Evolutionary conservation across 2,888 invertebrate genomes (phyloP), one percentile per base, ranked within the genome.

Genomic region (Leptura quadrifasciata): DNA sequence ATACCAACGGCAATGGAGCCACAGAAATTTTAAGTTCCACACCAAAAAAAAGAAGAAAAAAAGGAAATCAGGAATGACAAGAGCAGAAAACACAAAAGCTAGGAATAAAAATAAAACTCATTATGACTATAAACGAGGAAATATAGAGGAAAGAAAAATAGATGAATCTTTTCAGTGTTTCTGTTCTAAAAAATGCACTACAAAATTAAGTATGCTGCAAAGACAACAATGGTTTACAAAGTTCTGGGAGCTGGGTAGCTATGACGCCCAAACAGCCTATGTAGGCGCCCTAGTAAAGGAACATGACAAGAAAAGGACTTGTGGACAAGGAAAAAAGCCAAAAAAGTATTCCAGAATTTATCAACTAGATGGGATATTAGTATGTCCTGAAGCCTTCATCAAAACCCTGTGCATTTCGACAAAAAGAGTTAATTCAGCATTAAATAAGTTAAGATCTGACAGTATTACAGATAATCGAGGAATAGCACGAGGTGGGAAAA

Each of bases 201-300:
- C 68, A 61, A 69, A 35, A 68, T 68, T 61, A 61, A 68, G 31
- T 39, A 52, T 52, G 47, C 55, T 35, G 27, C 57, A 57, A 21
- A 47, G 47, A n/a, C 47, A 47, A 47, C 47, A 47, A 47, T 47
- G n/a, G n/a, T 57, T 68, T 61, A 68, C 35, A 75, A 75, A 75
- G 57, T 71, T 55, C 24, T 75, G 75, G 70, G 70, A 75, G 57
- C 57, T 75, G 9, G 70, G 70, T 75, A 71, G 70, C 52, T 75
- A 70, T 63, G 63, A 75, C 31, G 64, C 75, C 5, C 75, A 75
- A 64, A 75, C 65, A 70, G 58, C 70, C n/a, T 75, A 64, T 27
- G 55, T 70, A 63, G 75, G 75, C 9, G 75, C 64, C 27, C 54
- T 71, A 71, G 75, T 70, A 75, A 63, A 71, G 47, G 55, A 74